Conservation (phyloP, 2,888 invertebrate genomes). For the Adineta ricciae region DNA sequence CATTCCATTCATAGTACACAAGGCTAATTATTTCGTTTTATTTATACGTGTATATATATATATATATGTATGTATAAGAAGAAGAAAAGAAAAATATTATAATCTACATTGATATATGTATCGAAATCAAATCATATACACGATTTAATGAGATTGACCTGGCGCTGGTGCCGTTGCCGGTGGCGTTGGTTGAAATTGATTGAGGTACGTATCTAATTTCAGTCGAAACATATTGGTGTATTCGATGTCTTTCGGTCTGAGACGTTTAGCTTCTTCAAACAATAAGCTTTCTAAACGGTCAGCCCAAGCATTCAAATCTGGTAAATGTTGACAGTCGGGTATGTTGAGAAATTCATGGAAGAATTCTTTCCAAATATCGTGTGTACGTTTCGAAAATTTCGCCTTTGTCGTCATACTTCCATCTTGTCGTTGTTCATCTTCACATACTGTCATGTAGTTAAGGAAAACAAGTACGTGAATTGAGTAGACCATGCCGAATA, state of each 20-base stretch:
- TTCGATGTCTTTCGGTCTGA: neutral
- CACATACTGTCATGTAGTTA: conserved; percentile 16
- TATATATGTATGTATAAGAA: neutral
- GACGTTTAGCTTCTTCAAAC: neutral
- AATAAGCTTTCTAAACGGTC: neutral
- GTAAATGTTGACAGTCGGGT: neutral
- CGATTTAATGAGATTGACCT: neutral
- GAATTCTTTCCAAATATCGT: conserved; percentile 12
- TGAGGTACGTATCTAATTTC: neutral
- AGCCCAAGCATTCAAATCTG: conserved; percentile 1
- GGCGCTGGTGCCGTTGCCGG: neutral
- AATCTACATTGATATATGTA: neutral
- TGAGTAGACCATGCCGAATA: conserved; percentile 14
- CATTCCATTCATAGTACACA: neutral
- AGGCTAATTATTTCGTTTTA: neutral
- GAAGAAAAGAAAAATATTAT: neutral
- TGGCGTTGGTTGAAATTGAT: conserved; percentile 5
- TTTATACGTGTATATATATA: neutral
- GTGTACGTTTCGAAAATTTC: neutral
- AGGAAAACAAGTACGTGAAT: conserved; percentile 13
- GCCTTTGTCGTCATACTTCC: conserved; percentile 18
- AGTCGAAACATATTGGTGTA: neutral
- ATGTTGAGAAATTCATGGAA: conserved; percentile 1
- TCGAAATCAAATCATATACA: neutral
- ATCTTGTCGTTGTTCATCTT: neutral